These are phyloP conservation scores for Encarsia formosa DNA, from an alignment of 2,888 invertebrate genomes.

Conservation along the genomic window DNA sequence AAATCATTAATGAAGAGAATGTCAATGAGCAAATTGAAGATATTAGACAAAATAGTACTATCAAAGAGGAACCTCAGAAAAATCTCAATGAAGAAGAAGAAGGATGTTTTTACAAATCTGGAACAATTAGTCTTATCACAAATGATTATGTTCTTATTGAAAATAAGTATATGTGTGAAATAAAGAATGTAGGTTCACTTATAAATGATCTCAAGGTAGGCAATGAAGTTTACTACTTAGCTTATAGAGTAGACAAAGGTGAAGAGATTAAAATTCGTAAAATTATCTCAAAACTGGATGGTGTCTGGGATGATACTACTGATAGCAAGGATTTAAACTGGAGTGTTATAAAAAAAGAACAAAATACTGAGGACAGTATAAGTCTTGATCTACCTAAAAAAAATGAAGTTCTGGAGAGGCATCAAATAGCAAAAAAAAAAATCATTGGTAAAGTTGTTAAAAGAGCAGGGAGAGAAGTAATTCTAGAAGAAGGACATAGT, in stretches of 20 bases:
- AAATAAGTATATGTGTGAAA: conserved; percentile 56
- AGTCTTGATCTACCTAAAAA: conserved; percentile 51
- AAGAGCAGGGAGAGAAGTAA: conserved; percentile 47
- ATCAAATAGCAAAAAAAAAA: conserved; percentile 36
- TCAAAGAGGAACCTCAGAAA: conserved; percentile 8
- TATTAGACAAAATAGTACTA: conserved; percentile 6
- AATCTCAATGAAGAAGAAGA: conserved; percentile 21
- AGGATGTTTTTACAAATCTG: conserved; percentile 47
- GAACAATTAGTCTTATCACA: conserved; percentile 59
- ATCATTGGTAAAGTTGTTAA: conserved; percentile 50
- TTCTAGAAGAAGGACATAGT: conserved; percentile 56
- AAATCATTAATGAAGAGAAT: conserved; percentile 1
- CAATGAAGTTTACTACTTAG: conserved; percentile 58
- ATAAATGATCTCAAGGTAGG: conserved; percentile 54
- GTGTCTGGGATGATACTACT: conserved; percentile 39
- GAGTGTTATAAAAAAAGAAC: conserved; percentile 37
- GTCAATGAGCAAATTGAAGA: conserved; percentile 15
- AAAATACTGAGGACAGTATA: conserved; percentile 49
- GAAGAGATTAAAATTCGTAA: conserved; percentile 56
- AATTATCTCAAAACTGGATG: conserved; percentile 56
- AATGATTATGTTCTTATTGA: conserved; percentile 59
- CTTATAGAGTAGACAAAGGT: conserved; percentile 51
- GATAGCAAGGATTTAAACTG: conserved; percentile 28
- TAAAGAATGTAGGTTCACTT: conserved; percentile 41
- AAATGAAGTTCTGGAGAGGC: conserved; percentile 33